These are phyloP conservation scores for Nettapus auritus DNA, from an alignment of 2,113 vertebrate species.

Conservation along the genomic window DNA sequence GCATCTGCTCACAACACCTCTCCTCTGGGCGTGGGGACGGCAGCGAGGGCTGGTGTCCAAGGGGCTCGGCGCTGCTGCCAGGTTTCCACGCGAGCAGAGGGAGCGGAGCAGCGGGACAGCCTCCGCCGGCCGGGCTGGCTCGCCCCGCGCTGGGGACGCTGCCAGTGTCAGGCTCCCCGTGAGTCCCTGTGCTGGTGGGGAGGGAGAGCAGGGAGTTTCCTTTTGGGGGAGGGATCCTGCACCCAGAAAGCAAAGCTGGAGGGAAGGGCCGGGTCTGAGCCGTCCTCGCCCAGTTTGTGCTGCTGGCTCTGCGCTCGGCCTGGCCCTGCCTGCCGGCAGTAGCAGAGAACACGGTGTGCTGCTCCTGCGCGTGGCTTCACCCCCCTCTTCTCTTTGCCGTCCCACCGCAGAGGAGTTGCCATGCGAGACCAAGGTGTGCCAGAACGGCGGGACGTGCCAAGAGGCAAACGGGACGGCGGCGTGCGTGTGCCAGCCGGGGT, in stretches of 20 bases:
- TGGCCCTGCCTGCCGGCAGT: not conserved
- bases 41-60: not conserved
- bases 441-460: conserved; percentile 73
- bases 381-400: not conserved
- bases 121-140: not conserved
- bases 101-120: not conserved
- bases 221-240: not conserved
- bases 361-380: not conserved
- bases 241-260: not conserved
- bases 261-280: not conserved
- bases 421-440: conserved; percentile 72
- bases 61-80: not conserved
- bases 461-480: not conserved
- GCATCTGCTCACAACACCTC: not conserved
- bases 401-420: conserved; percentile 66
- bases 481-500: conserved; percentile 72
- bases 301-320: not conserved
- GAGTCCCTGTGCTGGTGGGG: not conserved
- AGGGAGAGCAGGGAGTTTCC: not conserved
- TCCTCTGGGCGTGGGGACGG: not conserved
- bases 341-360: not conserved
- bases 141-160: not conserved
- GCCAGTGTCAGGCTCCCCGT: not conserved
- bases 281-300: not conserved
- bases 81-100: not conserved